Evolutionary conservation across 1,140 invertebrate species (phyloP), one percentile per base, ranked within the genome.

Genomic region (Nasonia vitripennis): DNA sequence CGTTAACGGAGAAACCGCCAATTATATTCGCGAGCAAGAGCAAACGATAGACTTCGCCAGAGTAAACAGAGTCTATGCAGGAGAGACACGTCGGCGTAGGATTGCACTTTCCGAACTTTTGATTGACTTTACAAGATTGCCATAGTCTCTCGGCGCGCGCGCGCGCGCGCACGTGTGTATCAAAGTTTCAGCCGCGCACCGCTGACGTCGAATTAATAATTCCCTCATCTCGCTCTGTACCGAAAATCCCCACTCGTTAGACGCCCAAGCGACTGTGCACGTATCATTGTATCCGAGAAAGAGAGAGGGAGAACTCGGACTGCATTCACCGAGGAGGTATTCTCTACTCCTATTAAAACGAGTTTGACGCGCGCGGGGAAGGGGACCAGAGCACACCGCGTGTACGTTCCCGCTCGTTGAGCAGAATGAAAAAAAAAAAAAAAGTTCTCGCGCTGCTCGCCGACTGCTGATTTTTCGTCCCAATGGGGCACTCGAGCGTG

Each of bases 41-140:
- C 48, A 78, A 78, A 79, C 41, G 45, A 41, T 73, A 51, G 74
- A 55, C 62, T 55, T n/a, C 73, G 37, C 34, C 37, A 79, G 55
- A 73, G 83, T 79, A 79, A 84, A 84, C 74, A 79, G 41, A 78
- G 20, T 48, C 68, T 77, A 37, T 1, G 31, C 12, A 14, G 45
- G 20, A 67, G 31, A 31, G 81, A 5, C 11, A 17, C n/a, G 23
- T 27, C 27, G 27, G 27, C 41, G 17, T 55, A 20, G 34, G 71
- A 48, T 81, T 71, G 41, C 68, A 37, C 27, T 77, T 77, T 83
- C 55, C 34, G 37, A 84, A 84, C 55, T 78, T 48, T 70, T 41
- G 82, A 84, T 84, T 84, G 73, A 45, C 73, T 75, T 75, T 75
- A 17, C 73, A 37, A 75, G 73, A 75, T 37, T 41, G 73, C n/a